phyloP scores from a whole-genome alignment of 2,113 vertebrate genomes.

The Trachemys scripta region DNA sequence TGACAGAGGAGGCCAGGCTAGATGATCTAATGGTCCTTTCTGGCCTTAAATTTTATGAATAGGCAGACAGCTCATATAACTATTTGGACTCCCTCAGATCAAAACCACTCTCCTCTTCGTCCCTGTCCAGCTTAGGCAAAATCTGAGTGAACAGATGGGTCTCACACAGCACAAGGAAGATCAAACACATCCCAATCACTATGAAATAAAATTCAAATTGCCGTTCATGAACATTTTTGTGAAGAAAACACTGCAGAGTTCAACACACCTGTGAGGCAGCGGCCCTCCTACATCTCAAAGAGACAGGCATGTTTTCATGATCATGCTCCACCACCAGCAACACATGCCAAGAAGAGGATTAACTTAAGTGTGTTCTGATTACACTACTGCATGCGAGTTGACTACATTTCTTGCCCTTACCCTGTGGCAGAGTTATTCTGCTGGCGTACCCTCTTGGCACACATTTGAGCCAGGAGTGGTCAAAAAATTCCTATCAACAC shows the following conservation, averaged over 20 bases:
- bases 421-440: background rate
- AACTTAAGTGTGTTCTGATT: too few species aligned
- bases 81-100: background rate
- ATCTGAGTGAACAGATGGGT: background rate
- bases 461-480: background rate
- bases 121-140: background rate
- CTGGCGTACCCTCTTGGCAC: too few species aligned
- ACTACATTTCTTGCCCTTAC: background rate
- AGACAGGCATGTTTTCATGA: too few species aligned
- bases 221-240: too few species aligned
- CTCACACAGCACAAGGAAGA: background rate
- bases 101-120: background rate
- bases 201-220: background rate
- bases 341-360: too few species aligned
- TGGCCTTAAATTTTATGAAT: background rate
- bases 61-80: background rate
- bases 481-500: too few species aligned
- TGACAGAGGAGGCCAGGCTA: background rate
- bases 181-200: background rate
- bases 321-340: too few species aligned
- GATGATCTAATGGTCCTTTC: background rate
- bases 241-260: too few species aligned
- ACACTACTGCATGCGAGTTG: too few species aligned
- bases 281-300: too few species aligned
- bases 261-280: too few species aligned